Conservation (phyloP, 2,888 invertebrate species). For the Selenia dentaria region DNA sequence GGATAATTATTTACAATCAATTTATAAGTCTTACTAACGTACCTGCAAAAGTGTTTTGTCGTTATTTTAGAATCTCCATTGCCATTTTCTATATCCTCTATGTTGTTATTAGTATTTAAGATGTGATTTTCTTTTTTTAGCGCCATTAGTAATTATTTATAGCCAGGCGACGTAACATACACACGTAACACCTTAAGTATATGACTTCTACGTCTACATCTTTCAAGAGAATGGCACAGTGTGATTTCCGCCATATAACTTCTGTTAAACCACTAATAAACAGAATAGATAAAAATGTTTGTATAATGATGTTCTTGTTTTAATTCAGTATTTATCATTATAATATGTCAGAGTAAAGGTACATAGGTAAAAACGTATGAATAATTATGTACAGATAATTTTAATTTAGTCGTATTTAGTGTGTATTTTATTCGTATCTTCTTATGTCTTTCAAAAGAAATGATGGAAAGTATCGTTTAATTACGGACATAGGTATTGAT, state of each 20-base stretch:
- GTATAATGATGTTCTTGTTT: slow-evolving; percentile 17
- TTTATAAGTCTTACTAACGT: background rate
- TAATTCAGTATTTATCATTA: slow-evolving; percentile 3
- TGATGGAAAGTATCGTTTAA: no score
- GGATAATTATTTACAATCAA: background rate
- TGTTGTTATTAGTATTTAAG: slow-evolving; percentile 11
- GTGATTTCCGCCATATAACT: slow-evolving; percentile 27
- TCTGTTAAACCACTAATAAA: slow-evolving; percentile 29
- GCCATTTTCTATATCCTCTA: slow-evolving; percentile 22
- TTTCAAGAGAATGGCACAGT: slow-evolving; percentile 18
- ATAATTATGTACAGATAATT: no score
- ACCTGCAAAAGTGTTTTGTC: slow-evolving; percentile 26
- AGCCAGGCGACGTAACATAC: background rate
- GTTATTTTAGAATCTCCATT: slow-evolving; percentile 4
- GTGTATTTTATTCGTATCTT: no score
- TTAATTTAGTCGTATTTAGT: no score
- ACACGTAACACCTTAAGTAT: background rate
- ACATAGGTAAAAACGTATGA: no score
- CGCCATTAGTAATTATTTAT: slow-evolving; percentile 13
- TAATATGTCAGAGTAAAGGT: background rate
- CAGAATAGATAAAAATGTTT: slow-evolving; percentile 34
- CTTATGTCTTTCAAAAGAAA: no score
- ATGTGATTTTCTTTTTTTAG: slow-evolving; percentile 6
- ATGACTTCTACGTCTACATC: slow-evolving; percentile 17
- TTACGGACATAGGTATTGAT: no score